phyloP scores from a whole-genome alignment of 2,888 invertebrate genomes.

The Monochamus alternatus region DNA sequence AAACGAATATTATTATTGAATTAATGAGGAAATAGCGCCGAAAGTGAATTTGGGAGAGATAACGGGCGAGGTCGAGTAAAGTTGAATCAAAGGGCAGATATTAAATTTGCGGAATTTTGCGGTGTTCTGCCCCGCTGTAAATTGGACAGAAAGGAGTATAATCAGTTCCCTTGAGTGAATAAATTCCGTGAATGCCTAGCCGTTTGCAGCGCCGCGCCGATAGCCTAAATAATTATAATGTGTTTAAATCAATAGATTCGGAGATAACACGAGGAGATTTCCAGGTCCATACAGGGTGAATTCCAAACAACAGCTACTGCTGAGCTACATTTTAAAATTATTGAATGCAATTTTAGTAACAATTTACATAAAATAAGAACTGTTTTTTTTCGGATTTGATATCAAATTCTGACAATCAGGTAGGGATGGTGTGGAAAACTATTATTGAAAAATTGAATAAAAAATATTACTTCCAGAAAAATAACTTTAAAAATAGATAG shows the following conservation, averaged over 20 bases:
- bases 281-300: background rate
- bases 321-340: too few relatives aligned
- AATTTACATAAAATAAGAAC: too few relatives aligned
- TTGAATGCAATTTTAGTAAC: too few relatives aligned
- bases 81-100: conserved; percentile 67
- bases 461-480: too few relatives aligned
- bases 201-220: conserved; percentile 38
- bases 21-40: conserved; percentile 46
- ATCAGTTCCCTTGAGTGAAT: conserved; percentile 57
- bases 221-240: conserved; percentile 37
- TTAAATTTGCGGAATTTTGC: conserved; percentile 75
- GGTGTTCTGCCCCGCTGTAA: conserved; percentile 64
- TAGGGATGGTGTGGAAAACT: too few relatives aligned
- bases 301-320: too few relatives aligned
- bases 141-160: conserved; percentile 53
- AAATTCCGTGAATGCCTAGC: conserved; percentile 55
- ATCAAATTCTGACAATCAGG: too few relatives aligned
- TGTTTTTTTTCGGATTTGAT: too few relatives aligned
- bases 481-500: too few relatives aligned
- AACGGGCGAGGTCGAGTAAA: conserved; percentile 35
- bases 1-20: conserved; percentile 44
- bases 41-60: conserved; percentile 44
- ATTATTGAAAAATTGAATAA: too few relatives aligned
- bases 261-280: background rate
- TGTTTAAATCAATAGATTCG: conserved; percentile 12